phyloP scores from a whole-genome alignment of 2,113 vertebrate species.

The Clarias batrachus region DNA sequence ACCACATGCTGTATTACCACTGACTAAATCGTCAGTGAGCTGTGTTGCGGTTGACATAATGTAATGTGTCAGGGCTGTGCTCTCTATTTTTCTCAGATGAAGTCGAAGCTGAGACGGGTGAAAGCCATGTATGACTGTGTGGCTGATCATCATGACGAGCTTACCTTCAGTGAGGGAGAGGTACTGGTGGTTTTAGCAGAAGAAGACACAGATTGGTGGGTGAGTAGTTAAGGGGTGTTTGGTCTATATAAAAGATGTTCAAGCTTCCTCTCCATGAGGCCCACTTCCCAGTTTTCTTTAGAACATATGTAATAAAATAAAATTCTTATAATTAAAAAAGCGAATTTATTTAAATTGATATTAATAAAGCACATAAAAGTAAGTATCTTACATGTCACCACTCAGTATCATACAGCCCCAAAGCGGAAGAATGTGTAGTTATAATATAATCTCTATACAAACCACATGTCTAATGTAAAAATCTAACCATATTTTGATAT shows the following conservation, averaged over 20 bases:
- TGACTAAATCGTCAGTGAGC: not conserved
- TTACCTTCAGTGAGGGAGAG: conserved; percentile 69
- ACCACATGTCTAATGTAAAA: not conserved
- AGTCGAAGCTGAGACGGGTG: conserved; percentile 58
- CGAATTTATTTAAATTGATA: not conserved
- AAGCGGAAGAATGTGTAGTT: not conserved
- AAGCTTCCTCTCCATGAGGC: not conserved
- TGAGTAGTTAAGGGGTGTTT: conserved; percentile 56
- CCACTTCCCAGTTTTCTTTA: not conserved
- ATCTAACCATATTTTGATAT: not conserved
- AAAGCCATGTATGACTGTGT: conserved; percentile 67
- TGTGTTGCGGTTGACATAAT: not conserved
- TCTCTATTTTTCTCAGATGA: conserved; percentile 51
- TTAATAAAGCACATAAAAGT: not conserved
- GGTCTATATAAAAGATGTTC: not conserved
- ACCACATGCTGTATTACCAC: not conserved
- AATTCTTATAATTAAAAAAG: not conserved
- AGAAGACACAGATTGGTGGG: conserved; percentile 75
- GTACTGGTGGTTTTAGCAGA: conserved; percentile 67
- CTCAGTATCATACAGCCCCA: not conserved
- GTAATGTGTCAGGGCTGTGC: not conserved
- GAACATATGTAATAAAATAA: not conserved
- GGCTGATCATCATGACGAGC: conserved; percentile 72
- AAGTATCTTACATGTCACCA: not conserved
- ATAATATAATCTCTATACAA: not conserved